These are phyloP conservation scores for Tetheella fluctuosa DNA, from an alignment of 2,888 invertebrate genomes.

Conservation along the genomic window DNA sequence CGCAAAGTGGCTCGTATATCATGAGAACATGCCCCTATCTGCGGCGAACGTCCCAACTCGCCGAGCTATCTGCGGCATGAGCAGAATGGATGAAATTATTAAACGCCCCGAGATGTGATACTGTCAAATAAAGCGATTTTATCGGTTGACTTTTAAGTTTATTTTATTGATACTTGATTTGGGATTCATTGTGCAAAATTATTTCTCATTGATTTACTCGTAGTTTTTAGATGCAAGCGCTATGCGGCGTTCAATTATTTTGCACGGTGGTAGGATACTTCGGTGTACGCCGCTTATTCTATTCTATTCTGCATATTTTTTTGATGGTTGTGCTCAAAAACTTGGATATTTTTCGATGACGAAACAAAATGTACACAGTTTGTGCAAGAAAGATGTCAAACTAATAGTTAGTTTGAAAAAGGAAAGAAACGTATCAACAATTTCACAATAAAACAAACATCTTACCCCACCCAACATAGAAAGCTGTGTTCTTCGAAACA, in stretches of 20 bases:
- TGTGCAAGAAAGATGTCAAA: neutral
- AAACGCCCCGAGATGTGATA: conserved; percentile 29
- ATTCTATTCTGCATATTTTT: neutral
- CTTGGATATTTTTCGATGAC: neutral
- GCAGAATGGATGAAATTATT: conserved; percentile 42
- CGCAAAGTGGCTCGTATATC: conserved; percentile 47
- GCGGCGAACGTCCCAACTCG: conserved; percentile 39
- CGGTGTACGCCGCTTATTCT: too few species aligned
- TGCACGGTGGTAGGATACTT: too few species aligned
- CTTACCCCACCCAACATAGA: neutral
- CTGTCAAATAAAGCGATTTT: conserved; percentile 10
- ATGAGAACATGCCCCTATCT: conserved; percentile 39
- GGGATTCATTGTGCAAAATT: neutral
- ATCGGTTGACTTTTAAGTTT: neutral
- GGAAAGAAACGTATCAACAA: neutral
- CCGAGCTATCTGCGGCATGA: conserved; percentile 35
- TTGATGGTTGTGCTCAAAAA: neutral
- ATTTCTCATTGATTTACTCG: neutral
- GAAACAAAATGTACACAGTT: neutral
- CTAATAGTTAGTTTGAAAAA: neutral
- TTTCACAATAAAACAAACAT: conserved; percentile 1
- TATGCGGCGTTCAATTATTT: too few species aligned
- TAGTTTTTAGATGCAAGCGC: too few species aligned
- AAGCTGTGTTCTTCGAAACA: neutral
- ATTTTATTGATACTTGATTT: neutral